Evolutionary conservation across 2,113 vertebrate species (phyloP), one percentile per base, ranked within the genome.

Genomic region (Steatornis caripensis): DNA sequence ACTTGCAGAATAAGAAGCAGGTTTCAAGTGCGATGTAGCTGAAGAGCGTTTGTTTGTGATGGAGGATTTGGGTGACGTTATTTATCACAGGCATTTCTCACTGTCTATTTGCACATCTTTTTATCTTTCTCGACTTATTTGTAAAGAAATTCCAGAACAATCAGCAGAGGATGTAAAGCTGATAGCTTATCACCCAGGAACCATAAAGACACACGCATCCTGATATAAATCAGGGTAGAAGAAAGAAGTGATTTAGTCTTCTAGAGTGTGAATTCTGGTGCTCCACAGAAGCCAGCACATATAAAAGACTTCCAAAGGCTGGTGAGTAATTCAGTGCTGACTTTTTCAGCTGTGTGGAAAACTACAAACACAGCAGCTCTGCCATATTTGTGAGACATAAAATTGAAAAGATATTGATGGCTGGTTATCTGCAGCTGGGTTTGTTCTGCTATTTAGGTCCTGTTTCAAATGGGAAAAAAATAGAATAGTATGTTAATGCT

Each of bases 301-400:
- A 69, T 20, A 58, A 95, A 90, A 91, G 61, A 75, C 58, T 96
- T 92, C 61, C 84, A 86, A 70, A 91, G 72, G 37, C 78, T 96
- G 90, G 83, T 96, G 95, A 97, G 90, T 97, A 94, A 97, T 89
- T 93, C 90, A 93, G 66, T 32, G 68, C 77, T 62, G 92, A 92
- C 71, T 93, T 93, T 85, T 87, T 95, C 88, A 96, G 94, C 93
- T 94, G 83, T 9, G 29, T 70, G 79, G 89, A 96, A 97, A 97
- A 94, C 66, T 96, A 94, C 95, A 96, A 93, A 90, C 86, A 95
- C 93, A 96, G 95, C 96, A 95, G 88, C 93, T 93, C 90, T 96
- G 46, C 84, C 92, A 82, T 95, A 69, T 88, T 93, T 70, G 76
- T 89, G 74, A 90, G 90, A 90, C 0, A 2, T 64, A 84, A 87